phyloP scores from a whole-genome alignment of 2,113 vertebrate genomes.

The Narcine bancroftii region DNA sequence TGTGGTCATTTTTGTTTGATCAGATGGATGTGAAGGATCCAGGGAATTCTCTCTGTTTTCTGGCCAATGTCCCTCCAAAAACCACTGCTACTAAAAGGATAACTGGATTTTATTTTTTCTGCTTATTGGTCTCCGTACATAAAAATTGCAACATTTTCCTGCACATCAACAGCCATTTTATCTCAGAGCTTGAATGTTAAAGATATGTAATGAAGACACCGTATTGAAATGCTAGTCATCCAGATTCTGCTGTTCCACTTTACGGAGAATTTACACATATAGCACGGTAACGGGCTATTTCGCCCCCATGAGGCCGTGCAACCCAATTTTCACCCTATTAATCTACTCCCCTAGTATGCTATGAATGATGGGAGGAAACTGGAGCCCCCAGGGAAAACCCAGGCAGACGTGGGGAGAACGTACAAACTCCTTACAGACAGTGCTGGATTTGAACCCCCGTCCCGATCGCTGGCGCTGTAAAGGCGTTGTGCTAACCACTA shows the following conservation, averaged over 20 bases:
- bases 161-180: background rate
- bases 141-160: background rate
- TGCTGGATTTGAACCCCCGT: too few relatives aligned
- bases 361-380: too few relatives aligned
- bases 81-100: background rate
- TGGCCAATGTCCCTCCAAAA: background rate
- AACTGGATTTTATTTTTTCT: background rate
- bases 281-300: too few relatives aligned
- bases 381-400: too few relatives aligned
- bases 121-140: background rate
- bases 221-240: background rate
- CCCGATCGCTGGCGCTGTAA: too few relatives aligned
- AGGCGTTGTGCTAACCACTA: too few relatives aligned
- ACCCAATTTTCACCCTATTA: too few relatives aligned
- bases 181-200: background rate
- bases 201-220: background rate
- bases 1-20: background rate
- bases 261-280: too few relatives aligned
- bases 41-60: background rate
- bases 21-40: background rate
- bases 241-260: background rate
- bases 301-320: too few relatives aligned
- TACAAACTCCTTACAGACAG: too few relatives aligned
- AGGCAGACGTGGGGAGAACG: too few relatives aligned
- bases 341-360: too few relatives aligned